Evolutionary conservation across 2,888 invertebrate species (phyloP), one percentile per base, ranked within the genome.

Genomic region (Phaonia tiefii): DNA sequence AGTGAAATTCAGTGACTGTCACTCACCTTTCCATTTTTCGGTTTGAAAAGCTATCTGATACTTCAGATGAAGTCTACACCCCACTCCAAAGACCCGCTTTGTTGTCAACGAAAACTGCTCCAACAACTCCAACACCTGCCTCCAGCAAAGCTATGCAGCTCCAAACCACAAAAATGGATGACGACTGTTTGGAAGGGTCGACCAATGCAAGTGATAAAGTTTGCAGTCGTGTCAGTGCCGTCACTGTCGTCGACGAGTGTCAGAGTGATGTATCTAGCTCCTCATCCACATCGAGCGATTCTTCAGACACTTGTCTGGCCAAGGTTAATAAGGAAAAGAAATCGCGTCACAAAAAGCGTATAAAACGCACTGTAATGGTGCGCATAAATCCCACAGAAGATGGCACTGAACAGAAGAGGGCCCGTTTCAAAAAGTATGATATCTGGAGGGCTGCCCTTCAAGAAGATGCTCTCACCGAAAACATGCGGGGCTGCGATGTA

Each of bases 401-500:
- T 69, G 80, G 77, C 5, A 77, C 84, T 4, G 82, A 85, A 10
- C 85, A 88, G 1, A 88, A 86, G 79, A 91, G 91, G 15, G 85
- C 91, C 0, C 92, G 91, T 20, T 93, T 92, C 84, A 93, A 92
- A 82, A 94, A 95, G 89, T 96, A 96, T 87, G 95, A 95, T 89
- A 93, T 97, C 83, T 97, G 97, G 97, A 92, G 93, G 83, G 92
- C 92, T 80, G 91, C 93, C 25, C 88, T 93, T n/a, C 94, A 96
- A 91, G 96, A 97, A 88, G 96, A 96, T 84, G 92, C 95, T 0
- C 90, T 97, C 69, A 94, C 95, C 26, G 95, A 96, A 88, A 94
- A 95, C 85, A 93, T 97, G 91, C 93, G 94, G 11, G 93, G 93
- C 51, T 96, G 96, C 90, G 95, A 95, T 89, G 96, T 97, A 10